These are phyloP conservation scores for Cenopis cana DNA, from an alignment of 2,888 invertebrate genomes.

Conservation along the genomic window DNA sequence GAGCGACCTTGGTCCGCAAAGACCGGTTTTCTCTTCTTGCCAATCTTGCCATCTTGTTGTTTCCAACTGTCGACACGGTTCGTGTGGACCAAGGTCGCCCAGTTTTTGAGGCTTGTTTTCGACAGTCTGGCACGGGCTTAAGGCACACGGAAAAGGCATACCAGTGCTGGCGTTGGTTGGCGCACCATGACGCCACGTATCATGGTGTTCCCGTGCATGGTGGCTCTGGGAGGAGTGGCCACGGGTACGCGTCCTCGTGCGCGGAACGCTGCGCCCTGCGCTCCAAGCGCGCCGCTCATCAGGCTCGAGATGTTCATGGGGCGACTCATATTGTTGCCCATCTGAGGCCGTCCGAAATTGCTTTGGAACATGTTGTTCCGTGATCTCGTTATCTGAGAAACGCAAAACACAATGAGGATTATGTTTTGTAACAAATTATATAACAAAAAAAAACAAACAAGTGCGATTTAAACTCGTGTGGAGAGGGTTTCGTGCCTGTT, in stretches of 20 bases:
- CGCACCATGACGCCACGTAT: conserved; percentile 86
- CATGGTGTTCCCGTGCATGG: conserved; percentile 62
- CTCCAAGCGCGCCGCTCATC: conserved; percentile 47
- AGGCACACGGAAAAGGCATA: conserved; percentile 47
- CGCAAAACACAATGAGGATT: neutral
- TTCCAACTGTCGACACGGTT: too few species aligned
- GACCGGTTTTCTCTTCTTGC: too few species aligned
- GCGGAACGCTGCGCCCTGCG: conserved; percentile 54
- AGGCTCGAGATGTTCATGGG: conserved; percentile 53
- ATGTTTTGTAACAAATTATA: neutral
- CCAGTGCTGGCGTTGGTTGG: conserved; percentile 81
- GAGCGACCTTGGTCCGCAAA: too few species aligned
- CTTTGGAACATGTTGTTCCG: conserved; percentile 67
- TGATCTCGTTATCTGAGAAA: conserved; percentile 65
- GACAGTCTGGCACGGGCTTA: too few species aligned
- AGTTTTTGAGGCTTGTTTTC: too few species aligned
- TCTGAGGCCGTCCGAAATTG: conserved; percentile 70
- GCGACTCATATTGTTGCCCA: conserved; percentile 65
- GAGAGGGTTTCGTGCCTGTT: too few species aligned
- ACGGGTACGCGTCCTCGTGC: conserved; percentile 67
- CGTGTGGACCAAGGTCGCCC: too few species aligned
- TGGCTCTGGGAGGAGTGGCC: conserved; percentile 54
- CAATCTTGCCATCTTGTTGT: too few species aligned
- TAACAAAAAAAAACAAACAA: too few species aligned
- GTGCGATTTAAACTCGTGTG: too few species aligned